Base-by-base conservation (phyloP, 2,797 vertebrate species). In the Pagetopsis macropterus region DNA sequence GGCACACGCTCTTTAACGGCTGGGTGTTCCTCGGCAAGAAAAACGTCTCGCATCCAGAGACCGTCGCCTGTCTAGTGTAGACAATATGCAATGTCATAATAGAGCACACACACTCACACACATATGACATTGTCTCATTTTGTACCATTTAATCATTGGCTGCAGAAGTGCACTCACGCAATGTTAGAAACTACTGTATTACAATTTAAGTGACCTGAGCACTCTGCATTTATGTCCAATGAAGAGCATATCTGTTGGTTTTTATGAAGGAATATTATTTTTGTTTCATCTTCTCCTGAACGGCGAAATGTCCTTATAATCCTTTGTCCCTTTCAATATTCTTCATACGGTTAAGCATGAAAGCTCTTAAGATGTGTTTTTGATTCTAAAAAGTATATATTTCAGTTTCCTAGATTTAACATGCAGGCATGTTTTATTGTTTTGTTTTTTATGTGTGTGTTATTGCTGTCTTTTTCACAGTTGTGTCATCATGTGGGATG, bases 341-440 rank as follows among this genome's bases (percentile, higher is more conserved):
- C 41, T 43, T 40, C 50, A 19, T 43, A 43, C 76, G 17, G 11
- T 54, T 50, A 43, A 65, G 60, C 55, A 48, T 62, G 41, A 62
- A 76, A 63, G 78, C 66, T 75, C 62, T 64, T 72, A 56, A 62
- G 49, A 84, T 81, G 41, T 60, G 89, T 56, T 75, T 67, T 84
- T 90, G 67, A 60, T 82, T 44, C 62, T 70, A 74, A 84, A 83
- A 85, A 54, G 82, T 59, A 71, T 66, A 65, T 76, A 50, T 90
- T 80, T 88, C 68, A 71, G 73, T 93, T 62, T 70, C 58, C 56
- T 80, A 90, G 72, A 73, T 93, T 93, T 93, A 94, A 95, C 92
- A 95, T 95, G 93, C 94, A 89, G 94, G 95, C 96, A 94, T 95
- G 94, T 96, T 95, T 85, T 87, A 88, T 88, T 87, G 66, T 84